These are phyloP conservation scores for Morpho helenor DNA, from an alignment of 2,888 invertebrate genomes.

Conservation along the genomic window DNA sequence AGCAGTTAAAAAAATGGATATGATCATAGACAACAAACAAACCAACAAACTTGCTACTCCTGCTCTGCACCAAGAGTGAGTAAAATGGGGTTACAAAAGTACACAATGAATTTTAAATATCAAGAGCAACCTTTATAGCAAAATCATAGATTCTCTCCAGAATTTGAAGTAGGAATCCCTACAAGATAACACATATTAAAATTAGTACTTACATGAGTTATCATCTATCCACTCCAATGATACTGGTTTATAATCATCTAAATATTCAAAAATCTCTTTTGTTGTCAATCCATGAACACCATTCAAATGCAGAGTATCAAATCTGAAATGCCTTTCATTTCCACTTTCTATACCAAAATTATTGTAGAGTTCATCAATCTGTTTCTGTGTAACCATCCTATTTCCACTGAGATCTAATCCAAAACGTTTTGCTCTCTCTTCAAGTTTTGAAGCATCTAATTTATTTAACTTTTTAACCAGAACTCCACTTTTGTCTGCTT, in stretches of 20 bases:
- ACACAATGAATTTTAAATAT: too few species aligned
- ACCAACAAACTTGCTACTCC: too few species aligned
- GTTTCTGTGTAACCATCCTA: conserved; percentile 61
- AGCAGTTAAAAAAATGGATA: too few species aligned
- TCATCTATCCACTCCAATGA: conserved; percentile 91
- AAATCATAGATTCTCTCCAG: too few species aligned
- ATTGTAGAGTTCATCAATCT: conserved; percentile 68
- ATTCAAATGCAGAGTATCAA: conserved; percentile 86
- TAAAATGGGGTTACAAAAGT: too few species aligned
- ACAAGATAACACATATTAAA: background rate
- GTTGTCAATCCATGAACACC: conserved; percentile 88
- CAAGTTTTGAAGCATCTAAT: conserved; percentile 63
- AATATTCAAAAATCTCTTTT: conserved; percentile 88
- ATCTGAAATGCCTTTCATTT: conserved; percentile 81
- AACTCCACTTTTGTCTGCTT: conserved; percentile 54
- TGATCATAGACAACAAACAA: too few species aligned
- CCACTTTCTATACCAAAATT: conserved; percentile 71
- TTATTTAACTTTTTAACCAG: conserved; percentile 56
- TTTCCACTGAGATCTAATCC: conserved; percentile 65
- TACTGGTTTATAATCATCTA: conserved; percentile 86
- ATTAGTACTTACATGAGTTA: conserved; percentile 81
- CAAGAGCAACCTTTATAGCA: too few species aligned
- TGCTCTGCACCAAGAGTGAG: too few species aligned
- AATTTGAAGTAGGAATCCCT: too few species aligned
- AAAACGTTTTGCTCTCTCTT: conserved; percentile 68